Base-by-base conservation (phyloP, 2,888 invertebrate genomes). In the Abrostola tripartita region DNA sequence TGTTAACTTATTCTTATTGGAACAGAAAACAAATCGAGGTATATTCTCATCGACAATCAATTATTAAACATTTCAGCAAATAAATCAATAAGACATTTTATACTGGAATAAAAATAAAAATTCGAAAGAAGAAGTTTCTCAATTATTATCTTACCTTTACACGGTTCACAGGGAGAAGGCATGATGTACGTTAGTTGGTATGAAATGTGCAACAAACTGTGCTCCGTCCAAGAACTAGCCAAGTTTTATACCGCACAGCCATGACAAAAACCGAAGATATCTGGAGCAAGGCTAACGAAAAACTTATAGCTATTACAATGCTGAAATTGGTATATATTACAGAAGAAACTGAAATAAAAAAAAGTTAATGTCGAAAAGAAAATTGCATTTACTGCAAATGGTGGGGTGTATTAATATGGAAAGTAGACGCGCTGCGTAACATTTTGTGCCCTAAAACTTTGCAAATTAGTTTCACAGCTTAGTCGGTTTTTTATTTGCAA, bases 81-180 rank as follows among this genome's bases (percentile, higher is more conserved):
- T 11, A 10, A 41, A 6, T 41, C 5, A 12, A 6, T 5, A 5
- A 42, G 7, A n/a, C 24, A 24, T 24, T 24, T 24, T 1, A 24
- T 2, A 24, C 1, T 24, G 1, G 24, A 24, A 24, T 24, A 4
- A 24, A 24, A 24, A 24, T 24, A 24, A 24, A 4, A 24, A 10
- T n/a, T 6, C 7, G 7, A 42, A n/a, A 6, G 9, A 11, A 0
- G 41, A 5, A 4, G 5, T 8, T 5, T 44, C 12, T 14, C 12
- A 8, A 6, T 44, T 8, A 14, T 44, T 14, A 14, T 37, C 89
- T 89, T 89, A 95, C 95, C 95, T 94, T 95, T 95, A 86, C 95
- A 95, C 64, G 95, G 92, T 85, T 95, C 95, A 84, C 95, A 95
- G 50, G 95, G 95, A 64, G 95, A 88, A 81, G 95, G 95, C 95